Evolutionary conservation across 2,888 invertebrate species (phyloP).

Genomic region (Tolmerus cingulatus): DNA sequence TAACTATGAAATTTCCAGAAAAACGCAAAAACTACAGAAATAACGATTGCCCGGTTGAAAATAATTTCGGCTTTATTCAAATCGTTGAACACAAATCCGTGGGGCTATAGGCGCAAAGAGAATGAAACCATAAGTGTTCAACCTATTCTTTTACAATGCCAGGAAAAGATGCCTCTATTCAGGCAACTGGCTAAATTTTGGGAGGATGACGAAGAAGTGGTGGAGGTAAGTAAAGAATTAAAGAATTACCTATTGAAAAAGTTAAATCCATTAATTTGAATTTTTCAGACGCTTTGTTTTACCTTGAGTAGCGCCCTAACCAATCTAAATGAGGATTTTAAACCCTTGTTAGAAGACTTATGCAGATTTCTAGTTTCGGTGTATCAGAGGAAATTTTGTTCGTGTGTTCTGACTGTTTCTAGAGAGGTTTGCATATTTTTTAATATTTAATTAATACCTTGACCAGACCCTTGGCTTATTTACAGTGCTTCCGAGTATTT

Average conservation of each 20-base stretch:
- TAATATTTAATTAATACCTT: not conserved
- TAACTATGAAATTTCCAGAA: not conserved
- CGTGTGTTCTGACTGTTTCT: slow-evolving; percentile 75
- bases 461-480: not conserved
- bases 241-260: not conserved
- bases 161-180: slow-evolving; percentile 71
- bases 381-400: slow-evolving; percentile 74
- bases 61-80: slow-evolving; percentile 74
- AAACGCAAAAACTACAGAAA: slow-evolving; percentile 60
- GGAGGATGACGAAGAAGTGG: slow-evolving; percentile 70
- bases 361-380: slow-evolving; percentile 73
- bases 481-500: slow-evolving; percentile 67
- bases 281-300: slow-evolving; percentile 73
- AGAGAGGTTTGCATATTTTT: slow-evolving; percentile 69
- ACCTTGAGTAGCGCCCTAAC: slow-evolving; percentile 77
- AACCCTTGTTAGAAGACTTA: slow-evolving; percentile 73
- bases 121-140: slow-evolving; percentile 61
- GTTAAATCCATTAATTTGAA: not conserved
- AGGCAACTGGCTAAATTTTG: slow-evolving; percentile 69
- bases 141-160: slow-evolving; percentile 68
- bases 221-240: slow-evolving; percentile 67
- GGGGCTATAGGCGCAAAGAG: slow-evolving; percentile 58
- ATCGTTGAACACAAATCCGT: slow-evolving; percentile 67
- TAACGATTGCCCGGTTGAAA: slow-evolving; percentile 70
- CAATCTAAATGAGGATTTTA: slow-evolving; percentile 75